A percentile compares a stretch with the other conserved stretches of the same genome.
Conservation (phyloP, 2,888 invertebrate genomes). For the Volucella inanis region DNA sequence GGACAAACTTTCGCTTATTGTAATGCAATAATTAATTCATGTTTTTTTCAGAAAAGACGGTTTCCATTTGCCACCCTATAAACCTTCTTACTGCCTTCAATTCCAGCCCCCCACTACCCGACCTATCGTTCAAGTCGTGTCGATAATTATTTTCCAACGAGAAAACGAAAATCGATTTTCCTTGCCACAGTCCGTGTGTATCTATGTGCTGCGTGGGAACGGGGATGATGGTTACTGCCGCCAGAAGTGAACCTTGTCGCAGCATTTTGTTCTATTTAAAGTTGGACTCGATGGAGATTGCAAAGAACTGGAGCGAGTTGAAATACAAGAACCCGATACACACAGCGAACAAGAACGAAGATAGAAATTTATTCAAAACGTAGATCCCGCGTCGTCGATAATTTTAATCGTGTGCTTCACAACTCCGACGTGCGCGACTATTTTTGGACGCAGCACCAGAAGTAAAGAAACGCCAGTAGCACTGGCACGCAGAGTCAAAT, state of each 20-base stretch:
- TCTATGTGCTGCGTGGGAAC: not conserved
- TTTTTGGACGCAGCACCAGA: conserved; percentile 42
- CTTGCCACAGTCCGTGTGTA: not conserved
- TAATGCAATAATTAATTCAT: conserved; percentile 52
- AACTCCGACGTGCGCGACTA: conserved; percentile 29
- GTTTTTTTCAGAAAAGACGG: conserved; percentile 25
- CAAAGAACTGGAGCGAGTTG: not conserved
- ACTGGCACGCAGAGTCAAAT: conserved; percentile 38
- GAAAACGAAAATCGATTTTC: conserved; percentile 46
- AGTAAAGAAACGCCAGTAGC: not conserved
- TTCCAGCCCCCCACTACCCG: no score
- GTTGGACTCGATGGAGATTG: conserved; percentile 9
- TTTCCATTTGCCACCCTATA: conserved; percentile 12
- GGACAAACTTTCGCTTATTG: conserved; percentile 42
- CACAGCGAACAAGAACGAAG: not conserved
- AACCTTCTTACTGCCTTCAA: no score
- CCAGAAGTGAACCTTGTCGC: not conserved
- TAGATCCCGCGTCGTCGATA: conserved; percentile 27
- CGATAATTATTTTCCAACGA: conserved; percentile 57
- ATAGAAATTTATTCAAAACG: conserved; percentile 30
- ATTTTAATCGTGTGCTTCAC: conserved; percentile 44
- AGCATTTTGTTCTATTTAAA: conserved; percentile 41
- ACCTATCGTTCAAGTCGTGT: not conserved
- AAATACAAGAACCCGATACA: not conserved
- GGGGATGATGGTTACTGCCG: not conserved